Percentiles rank a stretch among this genome's conserved stretches.
phyloP scores from a whole-genome alignment of 2,113 vertebrate species.

The Bubo blakistoni region DNA sequence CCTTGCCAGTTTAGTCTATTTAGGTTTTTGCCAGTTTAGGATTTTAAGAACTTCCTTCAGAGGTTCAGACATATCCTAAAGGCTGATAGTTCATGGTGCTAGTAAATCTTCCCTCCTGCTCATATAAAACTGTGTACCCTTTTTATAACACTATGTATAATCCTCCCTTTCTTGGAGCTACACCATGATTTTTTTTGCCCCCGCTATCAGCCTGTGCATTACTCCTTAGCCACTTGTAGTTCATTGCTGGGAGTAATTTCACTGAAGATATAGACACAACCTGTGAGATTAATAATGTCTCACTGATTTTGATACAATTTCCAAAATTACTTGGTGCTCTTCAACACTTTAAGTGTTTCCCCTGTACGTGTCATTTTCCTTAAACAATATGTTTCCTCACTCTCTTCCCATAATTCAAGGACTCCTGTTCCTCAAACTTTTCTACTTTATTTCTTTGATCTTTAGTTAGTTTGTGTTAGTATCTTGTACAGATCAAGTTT shows the following conservation, averaged over 20 bases:
- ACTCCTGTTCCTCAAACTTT: neutral
- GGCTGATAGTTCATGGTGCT: neutral
- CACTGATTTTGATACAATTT: neutral
- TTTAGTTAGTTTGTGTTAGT: neutral
- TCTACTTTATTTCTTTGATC: neutral
- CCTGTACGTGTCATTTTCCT: neutral
- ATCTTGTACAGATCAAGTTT: neutral
- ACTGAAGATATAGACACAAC: neutral
- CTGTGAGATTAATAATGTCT: neutral
- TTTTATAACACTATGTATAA: neutral
- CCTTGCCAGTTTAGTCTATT: neutral
- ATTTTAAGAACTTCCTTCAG: neutral
- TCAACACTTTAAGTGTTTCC: neutral
- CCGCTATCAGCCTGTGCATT: neutral
- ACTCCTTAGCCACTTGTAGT: neutral
- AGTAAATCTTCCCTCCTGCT: neutral
- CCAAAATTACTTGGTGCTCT: neutral
- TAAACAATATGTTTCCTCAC: neutral
- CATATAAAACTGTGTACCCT: neutral
- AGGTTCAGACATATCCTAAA: neutral
- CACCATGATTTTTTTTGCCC: neutral
- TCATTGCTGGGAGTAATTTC: neutral
- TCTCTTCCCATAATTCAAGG: neutral
- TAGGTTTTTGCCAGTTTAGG: neutral
- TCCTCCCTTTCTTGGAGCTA: neutral